Conservation (phyloP, 2,797 vertebrate species). For the Trachops cirrhosus region DNA sequence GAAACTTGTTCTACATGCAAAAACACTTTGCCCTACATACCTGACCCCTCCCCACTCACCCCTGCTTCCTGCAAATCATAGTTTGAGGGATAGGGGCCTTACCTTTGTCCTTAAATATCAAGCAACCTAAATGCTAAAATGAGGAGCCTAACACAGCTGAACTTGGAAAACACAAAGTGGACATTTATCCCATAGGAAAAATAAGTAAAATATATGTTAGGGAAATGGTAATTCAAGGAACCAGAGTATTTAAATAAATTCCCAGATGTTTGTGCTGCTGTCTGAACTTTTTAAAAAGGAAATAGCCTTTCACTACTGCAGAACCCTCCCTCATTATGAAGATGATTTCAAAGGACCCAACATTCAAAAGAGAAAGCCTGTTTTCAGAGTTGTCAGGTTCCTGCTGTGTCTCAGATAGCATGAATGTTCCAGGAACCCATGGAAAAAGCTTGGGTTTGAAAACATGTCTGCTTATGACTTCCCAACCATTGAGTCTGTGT, state of each 20-base stretch:
- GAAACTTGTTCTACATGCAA: slow-evolving; percentile 2
- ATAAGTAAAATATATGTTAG: slow-evolving; percentile 58
- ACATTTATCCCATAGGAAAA: slow-evolving; percentile 57
- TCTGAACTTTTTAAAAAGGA: slow-evolving; percentile 18
- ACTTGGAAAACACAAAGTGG: slow-evolving; percentile 12
- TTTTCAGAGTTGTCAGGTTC: not conserved
- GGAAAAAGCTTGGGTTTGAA: not conserved
- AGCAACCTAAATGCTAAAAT: not conserved
- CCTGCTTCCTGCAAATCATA: not conserved
- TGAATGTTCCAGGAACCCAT: not conserved
- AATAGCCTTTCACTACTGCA: slow-evolving; percentile 48
- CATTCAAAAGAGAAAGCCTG: not conserved
- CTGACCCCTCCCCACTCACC: not conserved
- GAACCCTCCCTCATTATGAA: slow-evolving; percentile 37
- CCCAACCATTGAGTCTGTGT: not conserved
- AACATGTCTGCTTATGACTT: not conserved
- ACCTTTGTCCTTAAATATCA: not conserved
- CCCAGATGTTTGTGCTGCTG: slow-evolving; percentile 50
- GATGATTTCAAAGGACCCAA: slow-evolving; percentile 22
- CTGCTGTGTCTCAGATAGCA: not conserved
- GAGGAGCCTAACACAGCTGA: not conserved
- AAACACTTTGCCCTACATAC: not conserved
- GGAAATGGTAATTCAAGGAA: slow-evolving; percentile 56
- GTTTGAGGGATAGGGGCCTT: not conserved
- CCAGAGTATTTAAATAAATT: slow-evolving; percentile 51